These are phyloP conservation scores for Formicarius rufipectus DNA, from an alignment of 2,113 vertebrate genomes.

Conservation along the genomic window DNA sequence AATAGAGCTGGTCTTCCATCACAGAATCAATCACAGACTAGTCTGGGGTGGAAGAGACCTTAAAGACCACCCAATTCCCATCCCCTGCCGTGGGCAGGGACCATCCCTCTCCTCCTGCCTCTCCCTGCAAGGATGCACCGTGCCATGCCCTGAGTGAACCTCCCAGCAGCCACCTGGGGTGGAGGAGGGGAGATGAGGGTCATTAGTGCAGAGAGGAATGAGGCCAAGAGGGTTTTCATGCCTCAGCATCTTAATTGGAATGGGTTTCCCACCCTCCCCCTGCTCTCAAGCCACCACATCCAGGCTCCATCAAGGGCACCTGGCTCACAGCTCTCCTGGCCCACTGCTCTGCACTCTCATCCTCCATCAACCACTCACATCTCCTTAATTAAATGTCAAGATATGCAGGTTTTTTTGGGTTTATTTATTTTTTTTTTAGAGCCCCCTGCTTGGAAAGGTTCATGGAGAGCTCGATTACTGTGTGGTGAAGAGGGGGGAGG, in stretches of 20 bases:
- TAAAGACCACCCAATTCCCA: background rate
- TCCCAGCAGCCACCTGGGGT: background rate
- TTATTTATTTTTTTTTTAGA: background rate
- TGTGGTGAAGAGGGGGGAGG: background rate
- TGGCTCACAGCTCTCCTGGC: background rate
- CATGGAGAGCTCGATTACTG: background rate
- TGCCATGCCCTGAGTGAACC: background rate
- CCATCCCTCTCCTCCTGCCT: background rate
- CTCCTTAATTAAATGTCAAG: slow-evolving; percentile 57
- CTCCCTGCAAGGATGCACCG: background rate
- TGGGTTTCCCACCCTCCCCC: background rate
- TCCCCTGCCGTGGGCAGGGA: background rate
- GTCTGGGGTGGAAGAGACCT: background rate
- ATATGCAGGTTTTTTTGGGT: background rate
- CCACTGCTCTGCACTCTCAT: background rate
- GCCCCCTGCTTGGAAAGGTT: background rate
- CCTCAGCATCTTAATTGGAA: background rate
- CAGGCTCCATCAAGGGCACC: background rate
- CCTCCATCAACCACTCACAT: background rate
- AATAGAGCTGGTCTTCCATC: background rate
- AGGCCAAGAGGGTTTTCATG: background rate
- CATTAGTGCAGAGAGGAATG: background rate
- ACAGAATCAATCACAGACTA: background rate
- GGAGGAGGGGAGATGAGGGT: background rate
- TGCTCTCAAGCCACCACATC: background rate